These are phyloP conservation scores for Ridgeia piscesae DNA, from an alignment of 1,140 invertebrate genomes.

Conservation along the genomic window DNA sequence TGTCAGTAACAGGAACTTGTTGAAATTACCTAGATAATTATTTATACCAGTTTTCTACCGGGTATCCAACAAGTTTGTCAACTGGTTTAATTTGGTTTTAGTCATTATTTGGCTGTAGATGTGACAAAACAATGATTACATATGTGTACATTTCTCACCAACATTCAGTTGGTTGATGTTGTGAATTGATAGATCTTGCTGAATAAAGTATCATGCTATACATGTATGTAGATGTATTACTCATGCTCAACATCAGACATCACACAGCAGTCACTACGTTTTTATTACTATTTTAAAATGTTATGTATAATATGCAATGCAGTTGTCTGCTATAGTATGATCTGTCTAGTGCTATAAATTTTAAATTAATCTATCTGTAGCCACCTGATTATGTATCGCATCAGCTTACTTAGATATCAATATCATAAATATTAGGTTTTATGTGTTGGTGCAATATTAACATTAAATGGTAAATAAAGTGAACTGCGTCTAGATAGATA, in stretches of 20 bases:
- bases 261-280: not conserved
- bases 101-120: not conserved
- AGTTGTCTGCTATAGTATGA: no score
- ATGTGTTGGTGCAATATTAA: no score
- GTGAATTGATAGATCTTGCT: not conserved
- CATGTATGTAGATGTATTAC: not conserved
- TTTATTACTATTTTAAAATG: not conserved
- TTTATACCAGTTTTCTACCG: not conserved
- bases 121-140: not conserved
- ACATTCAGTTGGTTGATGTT: not conserved
- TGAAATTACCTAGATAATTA: not conserved
- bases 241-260: not conserved
- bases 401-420: no score
- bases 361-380: no score
- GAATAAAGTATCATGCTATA: not conserved
- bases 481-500: no score
- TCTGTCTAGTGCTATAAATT: no score
- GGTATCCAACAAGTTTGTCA: not conserved
- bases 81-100: not conserved
- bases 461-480: no score
- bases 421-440: no score
- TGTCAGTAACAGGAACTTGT: not conserved
- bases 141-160: not conserved
- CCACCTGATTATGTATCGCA: no score
- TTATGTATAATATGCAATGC: not conserved